Percentiles rank a stretch among this genome's conserved stretches.
Conservation (phyloP, 2,888 invertebrate species). For the Conchocele bisecta region DNA sequence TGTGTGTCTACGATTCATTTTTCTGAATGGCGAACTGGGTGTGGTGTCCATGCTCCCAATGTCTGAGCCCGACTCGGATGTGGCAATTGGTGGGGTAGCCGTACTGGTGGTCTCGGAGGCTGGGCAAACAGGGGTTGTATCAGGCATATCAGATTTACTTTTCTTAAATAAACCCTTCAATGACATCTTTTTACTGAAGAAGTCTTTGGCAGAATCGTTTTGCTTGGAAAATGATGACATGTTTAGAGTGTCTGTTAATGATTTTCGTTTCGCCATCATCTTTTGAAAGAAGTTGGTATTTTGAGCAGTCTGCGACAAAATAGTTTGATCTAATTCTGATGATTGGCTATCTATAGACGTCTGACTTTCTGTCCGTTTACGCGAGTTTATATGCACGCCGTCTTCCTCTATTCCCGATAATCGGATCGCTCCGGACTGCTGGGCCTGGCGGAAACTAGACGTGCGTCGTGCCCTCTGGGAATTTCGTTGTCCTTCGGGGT, state of each 20-base stretch:
- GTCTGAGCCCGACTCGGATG: conserved; percentile 62
- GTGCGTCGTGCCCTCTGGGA: conserved; percentile 53
- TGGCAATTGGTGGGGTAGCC: conserved; percentile 60
- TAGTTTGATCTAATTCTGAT: conserved; percentile 19
- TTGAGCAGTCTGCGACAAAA: conserved; percentile 43
- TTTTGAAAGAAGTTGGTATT: conserved; percentile 70
- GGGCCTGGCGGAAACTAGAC: conserved; percentile 65
- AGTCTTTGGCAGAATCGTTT: conserved; percentile 60
- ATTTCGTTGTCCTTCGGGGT: conserved; percentile 45
- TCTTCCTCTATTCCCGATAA: conserved; percentile 47
- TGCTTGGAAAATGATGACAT: conserved; percentile 43
- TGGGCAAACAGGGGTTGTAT: conserved; percentile 41
- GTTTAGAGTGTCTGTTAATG: conserved; percentile 57
- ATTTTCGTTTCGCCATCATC: conserved; percentile 69
- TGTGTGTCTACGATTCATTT: conserved; percentile 61
- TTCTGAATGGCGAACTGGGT: conserved; percentile 61
- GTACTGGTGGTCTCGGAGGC: conserved; percentile 46
- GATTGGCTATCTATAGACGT: conserved; percentile 39
- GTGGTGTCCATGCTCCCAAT: conserved; percentile 61
- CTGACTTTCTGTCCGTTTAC: conserved; percentile 24
- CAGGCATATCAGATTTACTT: conserved; percentile 56
- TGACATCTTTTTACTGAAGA: conserved; percentile 61
- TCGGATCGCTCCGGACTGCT: conserved; percentile 50
- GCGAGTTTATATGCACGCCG: conserved; percentile 23
- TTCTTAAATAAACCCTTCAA: conserved; percentile 61